Evolutionary conservation across 2,888 invertebrate species (phyloP), one percentile per base, ranked within the genome.

Genomic region (Syrista parreyssii): DNA sequence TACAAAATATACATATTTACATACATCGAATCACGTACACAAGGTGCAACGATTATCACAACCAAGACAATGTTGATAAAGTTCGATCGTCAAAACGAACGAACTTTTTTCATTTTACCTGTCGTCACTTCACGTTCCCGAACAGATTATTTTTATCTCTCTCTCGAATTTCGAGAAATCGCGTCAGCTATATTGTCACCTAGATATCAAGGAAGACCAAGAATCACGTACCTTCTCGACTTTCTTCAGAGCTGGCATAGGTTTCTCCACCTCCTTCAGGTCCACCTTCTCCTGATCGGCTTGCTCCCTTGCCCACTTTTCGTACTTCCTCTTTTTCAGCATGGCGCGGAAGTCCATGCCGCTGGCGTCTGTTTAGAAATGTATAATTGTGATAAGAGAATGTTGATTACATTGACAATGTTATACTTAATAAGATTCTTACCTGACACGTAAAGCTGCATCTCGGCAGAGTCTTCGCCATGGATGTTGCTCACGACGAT

Each of bases 321-420:
- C 96, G 92, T 98, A 98, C 92, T 97, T 97, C 89, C 98, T 95
- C 93, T 98, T 98, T 93, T 98, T 98, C 87, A 99, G 94, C 96
- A 99, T 96, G 82, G 98, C 96, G 92, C 99, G 96, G 96, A 99
- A 99, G 93, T 99, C 99, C 96, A 99, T 97, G 85, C 98, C 98
- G 92, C 98, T 98, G 83, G 98, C 95, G 93, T 98, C 99, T 97
- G 82, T 30, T 23, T 23, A 83, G 34, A 76, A 71, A 74, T 73
- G 23, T 2, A 9, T 9, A 23, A 55, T 55, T 55, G 1, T 2
- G 9, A 9, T 55, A 23, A 74, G 55, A 74, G 76, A 69, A 73
- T n/a, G 40, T 73, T 15, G 2, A 23, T 55, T 55, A 30, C 68
- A 68, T 36, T 75, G 11, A 72, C 31, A 76, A 69, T 36, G 34